Evolutionary conservation across 1,140 invertebrate genomes (phyloP), one percentile per base, ranked within the genome.

Genomic region (Drosophila sp.): DNA sequence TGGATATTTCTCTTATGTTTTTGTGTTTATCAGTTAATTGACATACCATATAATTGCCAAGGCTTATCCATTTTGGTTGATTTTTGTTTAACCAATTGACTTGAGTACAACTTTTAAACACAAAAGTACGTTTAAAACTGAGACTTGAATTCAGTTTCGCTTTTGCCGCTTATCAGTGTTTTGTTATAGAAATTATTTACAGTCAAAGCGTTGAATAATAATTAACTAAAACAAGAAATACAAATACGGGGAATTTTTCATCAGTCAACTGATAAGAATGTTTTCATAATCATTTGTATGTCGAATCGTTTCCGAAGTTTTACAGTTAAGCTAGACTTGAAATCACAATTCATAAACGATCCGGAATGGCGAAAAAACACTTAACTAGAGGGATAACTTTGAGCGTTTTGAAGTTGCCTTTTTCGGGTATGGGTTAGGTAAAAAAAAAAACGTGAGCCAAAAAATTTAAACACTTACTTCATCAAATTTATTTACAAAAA

Each of bases 71-170:
- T 85, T 67, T 40, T 29, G 4, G 29, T 40, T 23, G 38, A 32
- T 32, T 67, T 70, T 57, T 44, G 5, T 5, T 55, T 25, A 17
- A 25, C 41, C 57, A 70, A 30, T 50, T 11, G 6, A 23, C 8
- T 58, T n/a, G 17, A 47, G 6, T 32, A 54, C 63, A 61, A 80
- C 71, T 71, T 29, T 40, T n/a, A 69, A 27, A 40, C 7, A 63
- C 35, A 35, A 57, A 76, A 60, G 76, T 56, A 50, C 64, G 60
- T 67, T 66, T 66, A 25, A 70, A 47, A 87, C 83, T 86, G 67
- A 27, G 6, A 41, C 32, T 56, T 47, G 50, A 8, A 25, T 62
- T 62, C 30, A 17, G n/a, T 69, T 32, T 27, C 33, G 55, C 11
- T 47, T 10, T 23, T 7, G 44, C 6, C 29, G 50, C 63, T 78